These are phyloP conservation scores for Mylabris phalerata DNA, from an alignment of 1,140 invertebrate genomes.

Conservation along the genomic window DNA sequence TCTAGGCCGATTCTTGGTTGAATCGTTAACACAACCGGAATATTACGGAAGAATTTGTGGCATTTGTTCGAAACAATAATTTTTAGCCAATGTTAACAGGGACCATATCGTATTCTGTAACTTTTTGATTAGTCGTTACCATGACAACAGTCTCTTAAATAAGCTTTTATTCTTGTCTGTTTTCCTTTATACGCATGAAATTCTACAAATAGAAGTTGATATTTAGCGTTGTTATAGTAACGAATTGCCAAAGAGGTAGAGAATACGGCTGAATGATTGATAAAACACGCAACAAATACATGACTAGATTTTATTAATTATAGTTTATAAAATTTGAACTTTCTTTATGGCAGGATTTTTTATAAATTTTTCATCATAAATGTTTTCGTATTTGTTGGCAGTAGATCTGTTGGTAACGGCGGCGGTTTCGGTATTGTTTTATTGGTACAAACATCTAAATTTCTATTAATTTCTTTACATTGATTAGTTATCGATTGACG, in stretches of 20 bases:
- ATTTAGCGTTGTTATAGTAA: too few relatives aligned
- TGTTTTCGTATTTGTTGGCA: slow-evolving; percentile 25
- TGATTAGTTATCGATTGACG: slow-evolving; percentile 4
- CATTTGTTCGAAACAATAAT: slow-evolving; percentile 39
- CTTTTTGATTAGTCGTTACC: too few relatives aligned
- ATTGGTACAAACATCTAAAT: slow-evolving; percentile 1
- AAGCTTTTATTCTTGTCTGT: too few relatives aligned
- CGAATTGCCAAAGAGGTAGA: too few relatives aligned
- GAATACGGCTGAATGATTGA: neutral
- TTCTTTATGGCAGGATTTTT: too few relatives aligned
- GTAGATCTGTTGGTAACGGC: slow-evolving; percentile 13
- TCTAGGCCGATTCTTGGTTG: slow-evolving; percentile 67
- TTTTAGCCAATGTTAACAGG: neutral
- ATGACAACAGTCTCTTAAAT: too few relatives aligned
- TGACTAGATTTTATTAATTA: too few relatives aligned
- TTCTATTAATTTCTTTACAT: neutral
- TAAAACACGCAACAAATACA: too few relatives aligned
- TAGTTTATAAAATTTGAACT: too few relatives aligned
- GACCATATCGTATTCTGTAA: neutral
- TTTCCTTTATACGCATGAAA: too few relatives aligned
- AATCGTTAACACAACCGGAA: slow-evolving; percentile 57
- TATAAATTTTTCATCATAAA: slow-evolving; percentile 33
- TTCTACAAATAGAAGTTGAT: too few relatives aligned
- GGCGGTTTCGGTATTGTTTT: slow-evolving; percentile 19
- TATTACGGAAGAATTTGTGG: slow-evolving; percentile 63